phyloP scores from a whole-genome alignment of 1,140 invertebrate genomes.

The Holcopasites calliopsidis region DNA sequence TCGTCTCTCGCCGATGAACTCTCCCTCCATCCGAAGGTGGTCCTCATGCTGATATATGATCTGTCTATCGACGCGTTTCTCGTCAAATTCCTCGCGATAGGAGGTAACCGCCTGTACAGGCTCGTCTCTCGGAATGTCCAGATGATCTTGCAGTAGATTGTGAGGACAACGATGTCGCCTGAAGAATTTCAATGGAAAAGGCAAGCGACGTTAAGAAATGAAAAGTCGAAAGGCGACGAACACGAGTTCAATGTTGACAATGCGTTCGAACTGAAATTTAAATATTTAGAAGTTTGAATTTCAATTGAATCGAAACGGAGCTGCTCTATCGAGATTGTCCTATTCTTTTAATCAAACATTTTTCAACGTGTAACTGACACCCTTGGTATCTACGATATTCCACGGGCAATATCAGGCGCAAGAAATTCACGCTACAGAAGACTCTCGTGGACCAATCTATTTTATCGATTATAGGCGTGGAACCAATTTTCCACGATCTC shows the following conservation, averaged over 20 bases:
- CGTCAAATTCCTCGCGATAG: constrained; percentile 84
- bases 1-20: constrained; percentile 79
- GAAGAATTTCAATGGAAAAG: constrained; percentile 50
- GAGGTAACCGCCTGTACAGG: constrained; percentile 81
- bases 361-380: background rate
- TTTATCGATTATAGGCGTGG: background rate
- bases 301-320: background rate
- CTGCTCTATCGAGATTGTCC: background rate
- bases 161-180: constrained; percentile 84
- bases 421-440: constrained; percentile 11
- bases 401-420: background rate
- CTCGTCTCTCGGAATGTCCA: constrained; percentile 80
- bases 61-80: constrained; percentile 82
- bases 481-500: constrained; percentile 42
- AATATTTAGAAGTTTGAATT: too few relatives aligned
- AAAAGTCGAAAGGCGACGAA: constrained; percentile 10
- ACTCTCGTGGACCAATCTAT: background rate
- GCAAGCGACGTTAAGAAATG: background rate
- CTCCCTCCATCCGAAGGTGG: constrained; percentile 81
- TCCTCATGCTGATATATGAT: constrained; percentile 76
- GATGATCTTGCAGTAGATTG: constrained; percentile 81
- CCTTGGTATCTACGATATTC: background rate
- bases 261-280: too few relatives aligned
- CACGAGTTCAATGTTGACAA: too few relatives aligned
- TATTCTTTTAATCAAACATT: background rate